A percentile compares a stretch with the other conserved stretches of the same genome.
phyloP scores from a whole-genome alignment of 1,140 invertebrate genomes.

The Panulirus ornatus region DNA sequence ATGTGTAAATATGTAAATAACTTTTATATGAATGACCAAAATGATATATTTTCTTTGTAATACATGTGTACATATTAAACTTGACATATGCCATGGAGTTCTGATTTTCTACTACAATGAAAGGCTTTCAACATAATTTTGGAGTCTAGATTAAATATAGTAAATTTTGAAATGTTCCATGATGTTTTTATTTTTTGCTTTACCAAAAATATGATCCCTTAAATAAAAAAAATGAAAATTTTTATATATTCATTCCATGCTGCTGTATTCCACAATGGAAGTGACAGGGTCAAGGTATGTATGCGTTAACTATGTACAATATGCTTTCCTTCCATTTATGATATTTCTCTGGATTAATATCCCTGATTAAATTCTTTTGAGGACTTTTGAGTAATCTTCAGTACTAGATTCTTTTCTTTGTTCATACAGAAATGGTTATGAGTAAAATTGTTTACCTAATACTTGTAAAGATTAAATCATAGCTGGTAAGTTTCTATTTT shows the following conservation, averaged over 20 bases:
- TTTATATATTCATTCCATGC: no score
- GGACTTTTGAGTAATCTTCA: neutral
- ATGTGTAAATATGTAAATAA: slow-evolving; percentile 33
- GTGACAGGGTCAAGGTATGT: no score
- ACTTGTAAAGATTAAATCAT: neutral
- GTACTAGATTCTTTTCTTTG: neutral
- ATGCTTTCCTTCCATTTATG: neutral
- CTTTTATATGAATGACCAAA: slow-evolving; percentile 2
- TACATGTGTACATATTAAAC: neutral
- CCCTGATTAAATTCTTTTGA: neutral
- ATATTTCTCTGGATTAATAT: neutral
- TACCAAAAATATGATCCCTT: neutral
- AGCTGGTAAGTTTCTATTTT: neutral
- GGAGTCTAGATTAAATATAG: neutral
- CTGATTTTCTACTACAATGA: neutral
- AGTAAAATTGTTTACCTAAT: neutral
- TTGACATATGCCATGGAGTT: neutral
- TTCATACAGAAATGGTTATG: neutral
- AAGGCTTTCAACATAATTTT: neutral
- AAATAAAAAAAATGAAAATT: neutral
- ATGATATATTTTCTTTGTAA: slow-evolving; percentile 10
- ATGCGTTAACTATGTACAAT: neutral
- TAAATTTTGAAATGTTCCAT: neutral
- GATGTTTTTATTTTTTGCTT: neutral
- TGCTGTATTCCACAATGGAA: no score